A percentile compares a stretch with the other conserved stretches of the same genome.
Evolutionary conservation across 2,888 invertebrate species (phyloP).

Genomic region (Tortricodes alternella): DNA sequence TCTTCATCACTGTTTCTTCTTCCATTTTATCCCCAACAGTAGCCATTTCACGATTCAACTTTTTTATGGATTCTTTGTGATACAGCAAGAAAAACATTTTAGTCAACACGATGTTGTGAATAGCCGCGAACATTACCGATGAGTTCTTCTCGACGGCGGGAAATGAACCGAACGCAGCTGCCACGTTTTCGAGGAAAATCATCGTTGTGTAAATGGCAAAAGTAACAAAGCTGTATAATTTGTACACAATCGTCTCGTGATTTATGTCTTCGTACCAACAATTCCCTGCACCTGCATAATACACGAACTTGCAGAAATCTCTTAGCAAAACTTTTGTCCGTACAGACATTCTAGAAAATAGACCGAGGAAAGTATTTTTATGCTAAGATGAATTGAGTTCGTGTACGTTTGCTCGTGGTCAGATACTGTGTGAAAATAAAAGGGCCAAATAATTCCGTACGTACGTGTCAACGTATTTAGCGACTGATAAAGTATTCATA

Average conservation of each 20-base stretch:
- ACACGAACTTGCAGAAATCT: slow-evolving; percentile 63
- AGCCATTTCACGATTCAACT: slow-evolving; percentile 67
- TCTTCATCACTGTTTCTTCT: slow-evolving; percentile 56
- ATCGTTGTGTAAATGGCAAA: slow-evolving; percentile 63
- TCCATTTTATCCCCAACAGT: slow-evolving; percentile 59
- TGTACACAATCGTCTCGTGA: slow-evolving; percentile 53
- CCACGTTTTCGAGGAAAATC: slow-evolving; percentile 69
- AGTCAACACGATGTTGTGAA: slow-evolving; percentile 66
- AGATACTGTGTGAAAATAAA: slow-evolving; percentile 4
- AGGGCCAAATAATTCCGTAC: slow-evolving; percentile 6
- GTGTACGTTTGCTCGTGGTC: neutral
- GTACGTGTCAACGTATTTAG: neutral
- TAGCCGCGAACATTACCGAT: slow-evolving; percentile 70
- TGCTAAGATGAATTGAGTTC: neutral
- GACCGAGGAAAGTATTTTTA: neutral
- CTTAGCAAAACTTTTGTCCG: slow-evolving; percentile 57
- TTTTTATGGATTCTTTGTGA: slow-evolving; percentile 63
- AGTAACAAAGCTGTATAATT: slow-evolving; percentile 53
- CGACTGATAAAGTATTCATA: slow-evolving; percentile 31
- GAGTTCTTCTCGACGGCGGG: slow-evolving; percentile 71
- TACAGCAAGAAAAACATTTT: slow-evolving; percentile 68
- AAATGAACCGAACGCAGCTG: slow-evolving; percentile 63
- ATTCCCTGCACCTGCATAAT: slow-evolving; percentile 64
- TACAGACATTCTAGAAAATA: slow-evolving; percentile 44
- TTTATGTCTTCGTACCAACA: slow-evolving; percentile 62